A percentile compares a stretch with the other conserved stretches of the same genome.
These are phyloP conservation scores for Trididemnum nubilum DNA, from an alignment of 23 tunicate genomes.

Conservation along the genomic window DNA sequence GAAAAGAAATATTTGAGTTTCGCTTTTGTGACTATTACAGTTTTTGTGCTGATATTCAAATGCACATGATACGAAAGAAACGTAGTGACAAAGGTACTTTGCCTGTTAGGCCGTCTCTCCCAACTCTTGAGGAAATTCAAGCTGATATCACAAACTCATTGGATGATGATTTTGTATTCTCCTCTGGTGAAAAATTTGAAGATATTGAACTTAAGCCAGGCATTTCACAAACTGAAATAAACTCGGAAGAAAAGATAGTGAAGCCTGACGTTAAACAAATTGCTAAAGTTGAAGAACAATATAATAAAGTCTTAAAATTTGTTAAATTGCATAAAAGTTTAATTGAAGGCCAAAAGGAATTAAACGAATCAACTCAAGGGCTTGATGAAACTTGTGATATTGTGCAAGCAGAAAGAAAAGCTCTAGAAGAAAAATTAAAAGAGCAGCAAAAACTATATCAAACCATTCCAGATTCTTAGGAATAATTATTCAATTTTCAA, in stretches of 20 bases:
- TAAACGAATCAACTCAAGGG: not conserved
- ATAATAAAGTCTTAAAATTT: conserved; percentile 5
- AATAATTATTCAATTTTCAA: too few species aligned
- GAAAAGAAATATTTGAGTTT: too few species aligned
- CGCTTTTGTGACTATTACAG: too few species aligned
- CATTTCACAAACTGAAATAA: not conserved
- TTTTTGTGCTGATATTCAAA: too few species aligned
- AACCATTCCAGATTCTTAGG: too few species aligned
- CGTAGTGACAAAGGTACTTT: conserved; percentile 6
- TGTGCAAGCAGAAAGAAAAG: not conserved
- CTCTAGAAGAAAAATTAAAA: not conserved
- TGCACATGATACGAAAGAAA: conserved; percentile 25
- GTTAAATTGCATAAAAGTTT: not conserved
- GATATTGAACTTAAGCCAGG: not conserved
- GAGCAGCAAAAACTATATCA: conserved; percentile 10
- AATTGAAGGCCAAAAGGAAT: not conserved
- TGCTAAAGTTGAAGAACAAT: conserved; percentile 16
- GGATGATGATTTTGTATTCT: conserved; percentile 14
- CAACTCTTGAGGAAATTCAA: conserved; percentile 4
- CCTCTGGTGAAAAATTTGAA: conserved; percentile 2
- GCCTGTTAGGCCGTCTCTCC: conserved; percentile 26
- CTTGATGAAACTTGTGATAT: not conserved
- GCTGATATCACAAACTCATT: conserved; percentile 1
- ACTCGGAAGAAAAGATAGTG: not conserved
- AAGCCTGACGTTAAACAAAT: not conserved